Conservation (phyloP, 2,888 invertebrate species). For the Margaritifera margaritifera region DNA sequence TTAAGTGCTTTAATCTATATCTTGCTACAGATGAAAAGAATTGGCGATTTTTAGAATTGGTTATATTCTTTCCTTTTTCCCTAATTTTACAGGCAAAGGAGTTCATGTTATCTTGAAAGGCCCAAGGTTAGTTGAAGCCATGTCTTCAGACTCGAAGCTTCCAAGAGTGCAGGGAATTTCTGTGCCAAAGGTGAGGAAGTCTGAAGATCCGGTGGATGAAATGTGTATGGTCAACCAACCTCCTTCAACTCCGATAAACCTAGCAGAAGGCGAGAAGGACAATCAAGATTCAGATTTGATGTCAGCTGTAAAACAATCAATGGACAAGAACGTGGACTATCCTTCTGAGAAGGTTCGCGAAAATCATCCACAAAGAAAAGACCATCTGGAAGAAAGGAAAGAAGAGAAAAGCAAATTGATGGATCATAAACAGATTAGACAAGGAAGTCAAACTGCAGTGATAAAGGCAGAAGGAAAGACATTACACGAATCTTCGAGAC, state of each 20-base stretch:
- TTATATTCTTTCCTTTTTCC: background rate
- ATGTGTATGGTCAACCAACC: slow-evolving; percentile 42
- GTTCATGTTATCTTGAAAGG: slow-evolving; percentile 45
- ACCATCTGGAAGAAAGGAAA: background rate
- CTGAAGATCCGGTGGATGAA: slow-evolving; percentile 40
- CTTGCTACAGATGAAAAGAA: background rate
- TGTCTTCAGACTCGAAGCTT: slow-evolving; percentile 38
- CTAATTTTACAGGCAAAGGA: slow-evolving; percentile 26
- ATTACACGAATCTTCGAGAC: slow-evolving; percentile 1
- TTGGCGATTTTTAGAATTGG: background rate
- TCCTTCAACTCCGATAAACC: slow-evolving; percentile 45
- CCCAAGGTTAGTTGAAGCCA: slow-evolving; percentile 30
- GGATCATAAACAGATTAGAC: slow-evolving; percentile 3
- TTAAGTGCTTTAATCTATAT: no score
- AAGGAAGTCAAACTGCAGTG: slow-evolving; percentile 2
- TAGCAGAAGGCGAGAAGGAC: slow-evolving; percentile 18
- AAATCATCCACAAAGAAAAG: background rate
- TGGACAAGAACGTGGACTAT: slow-evolving; percentile 12
- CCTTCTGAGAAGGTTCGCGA: slow-evolving; percentile 5
- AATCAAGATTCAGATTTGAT: slow-evolving; percentile 7
- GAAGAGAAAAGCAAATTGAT: background rate
- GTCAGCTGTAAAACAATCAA: slow-evolving; percentile 5
- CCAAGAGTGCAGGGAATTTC: slow-evolving; percentile 51
- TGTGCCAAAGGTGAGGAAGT: slow-evolving; percentile 41
- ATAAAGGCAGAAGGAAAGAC: slow-evolving; percentile 3